phyloP scores from a whole-genome alignment of 2,888 invertebrate genomes.

The Chrysopilus asiliformis region DNA sequence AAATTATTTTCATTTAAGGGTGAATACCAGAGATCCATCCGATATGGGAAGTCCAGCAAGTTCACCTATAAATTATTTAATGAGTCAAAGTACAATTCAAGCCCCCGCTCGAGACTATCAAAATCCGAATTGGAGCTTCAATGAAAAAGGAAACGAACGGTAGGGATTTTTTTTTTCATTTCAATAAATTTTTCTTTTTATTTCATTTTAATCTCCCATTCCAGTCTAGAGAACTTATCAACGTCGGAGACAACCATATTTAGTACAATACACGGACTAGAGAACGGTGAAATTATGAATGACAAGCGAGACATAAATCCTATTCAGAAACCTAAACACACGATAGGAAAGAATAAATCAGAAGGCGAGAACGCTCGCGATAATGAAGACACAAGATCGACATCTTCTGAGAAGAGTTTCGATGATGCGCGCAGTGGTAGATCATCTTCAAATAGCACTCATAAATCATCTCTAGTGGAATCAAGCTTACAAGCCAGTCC shows the following conservation, averaged over 20 bases:
- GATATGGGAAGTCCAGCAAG: conserved; percentile 30
- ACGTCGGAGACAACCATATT: conserved; percentile 33
- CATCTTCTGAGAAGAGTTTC: conserved; percentile 32
- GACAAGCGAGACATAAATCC: conserved; percentile 15
- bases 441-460: conserved; percentile 27
- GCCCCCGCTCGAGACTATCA: conserved; percentile 29
- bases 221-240: conserved; percentile 20
- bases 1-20: too few relatives aligned
- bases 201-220: background rate
- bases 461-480: conserved; percentile 20
- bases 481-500: conserved; percentile 24
- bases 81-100: conserved; percentile 38
- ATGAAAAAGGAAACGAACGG: conserved; percentile 20
- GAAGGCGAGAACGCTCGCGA: too few relatives aligned
- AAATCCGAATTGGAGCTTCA: conserved; percentile 20
- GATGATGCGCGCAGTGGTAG: conserved; percentile 31
- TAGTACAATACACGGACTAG: conserved; percentile 21
- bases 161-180: conserved; percentile 17
- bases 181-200: conserved; percentile 2
- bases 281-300: conserved; percentile 1
- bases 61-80: conserved; percentile 38
- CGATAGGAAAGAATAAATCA: too few relatives aligned
- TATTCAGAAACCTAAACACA: conserved; percentile 23
- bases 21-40: conserved; percentile 14
- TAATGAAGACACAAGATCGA: too few relatives aligned